These are phyloP conservation scores for Drosophila cracens DNA, from an alignment of 2,888 invertebrate genomes.

Conservation along the genomic window DNA sequence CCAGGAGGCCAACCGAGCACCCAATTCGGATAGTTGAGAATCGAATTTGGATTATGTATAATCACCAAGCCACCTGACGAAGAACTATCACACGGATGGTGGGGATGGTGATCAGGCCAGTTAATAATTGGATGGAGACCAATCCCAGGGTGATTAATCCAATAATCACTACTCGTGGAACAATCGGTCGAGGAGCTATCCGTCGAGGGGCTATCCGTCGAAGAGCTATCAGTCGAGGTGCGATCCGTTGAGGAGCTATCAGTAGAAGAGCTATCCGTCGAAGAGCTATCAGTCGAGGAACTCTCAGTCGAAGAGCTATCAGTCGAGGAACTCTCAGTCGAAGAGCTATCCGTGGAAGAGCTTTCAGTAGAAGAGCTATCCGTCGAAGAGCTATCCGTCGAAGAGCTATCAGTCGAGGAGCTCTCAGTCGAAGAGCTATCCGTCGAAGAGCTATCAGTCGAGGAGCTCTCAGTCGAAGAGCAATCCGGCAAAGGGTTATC, in stretches of 20 bases:
- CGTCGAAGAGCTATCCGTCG: neutral
- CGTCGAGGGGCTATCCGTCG: too few relatives aligned
- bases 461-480: neutral
- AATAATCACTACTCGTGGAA: fast-evolving
- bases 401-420: neutral
- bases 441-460: neutral
- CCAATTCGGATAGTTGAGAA: too few relatives aligned
- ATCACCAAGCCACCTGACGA: too few relatives aligned
- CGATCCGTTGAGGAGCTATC: neutral
- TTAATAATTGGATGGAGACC: too few relatives aligned
- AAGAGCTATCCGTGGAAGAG: neutral
- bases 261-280: neutral
- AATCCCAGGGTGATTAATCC: too few relatives aligned
- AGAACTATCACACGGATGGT: too few relatives aligned
- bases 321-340: fast-evolving
- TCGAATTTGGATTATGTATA: too few relatives aligned
- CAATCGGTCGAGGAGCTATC: too few relatives aligned
- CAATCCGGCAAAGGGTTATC: neutral
- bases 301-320: neutral
- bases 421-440: neutral
- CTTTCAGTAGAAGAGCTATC: fast-evolving
- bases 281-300: neutral
- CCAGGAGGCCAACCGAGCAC: too few relatives aligned
- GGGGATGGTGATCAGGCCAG: too few relatives aligned
- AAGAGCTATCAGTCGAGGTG: too few relatives aligned